Base-by-base conservation (phyloP, 2,113 vertebrate species). In the Bothrops jararaca region DNA sequence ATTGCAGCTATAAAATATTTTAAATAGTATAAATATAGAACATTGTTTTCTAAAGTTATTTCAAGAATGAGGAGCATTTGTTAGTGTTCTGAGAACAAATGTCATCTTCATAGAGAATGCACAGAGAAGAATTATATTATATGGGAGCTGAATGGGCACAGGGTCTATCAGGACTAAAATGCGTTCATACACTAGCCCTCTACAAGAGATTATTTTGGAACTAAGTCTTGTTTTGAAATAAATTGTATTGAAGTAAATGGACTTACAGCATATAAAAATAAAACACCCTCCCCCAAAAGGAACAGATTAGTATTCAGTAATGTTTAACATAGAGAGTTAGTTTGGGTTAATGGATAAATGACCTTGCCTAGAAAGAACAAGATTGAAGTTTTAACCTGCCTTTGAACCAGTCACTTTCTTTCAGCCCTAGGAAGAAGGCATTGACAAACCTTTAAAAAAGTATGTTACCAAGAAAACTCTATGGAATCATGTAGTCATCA, bases 281-380 rank as follows among this genome's bases (percentile, higher is more conserved):
- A 20, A 2, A 57, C 1, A 22, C 5, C 56, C 18, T 22, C 12
- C 15, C 54, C 54, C 4, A 53, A 53, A 53, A 12, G 52, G 52
- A 53, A 53, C 52, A 93, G 57, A 64, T 74, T 85, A 88, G 29
- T 87, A 89, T 89, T 89, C 92, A 89, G 69, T 85, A 89, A 89
- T 2, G 13, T 42, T 88, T 94, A 94, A 93, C 58, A 90, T 23
- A 24, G 64, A 74, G 5, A 74, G 69, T 69, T n/a, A 29, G 29
- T 4, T n/a, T 69, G 29, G 11, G 7, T 34, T 74, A 34, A 34
- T 74, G 15, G 15, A 20, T 74, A 39, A 74, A 74, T 7, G 69
- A 34, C 15, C n/a, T 74, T 34, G n/a, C n/a, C n/a, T 74, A 80
- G 34, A 39, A 80, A 80, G 34, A 2, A 69, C 29, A 29, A 69